Evolutionary conservation across 2,113 vertebrate genomes (phyloP).

Genomic region (Saguinus midas): DNA sequence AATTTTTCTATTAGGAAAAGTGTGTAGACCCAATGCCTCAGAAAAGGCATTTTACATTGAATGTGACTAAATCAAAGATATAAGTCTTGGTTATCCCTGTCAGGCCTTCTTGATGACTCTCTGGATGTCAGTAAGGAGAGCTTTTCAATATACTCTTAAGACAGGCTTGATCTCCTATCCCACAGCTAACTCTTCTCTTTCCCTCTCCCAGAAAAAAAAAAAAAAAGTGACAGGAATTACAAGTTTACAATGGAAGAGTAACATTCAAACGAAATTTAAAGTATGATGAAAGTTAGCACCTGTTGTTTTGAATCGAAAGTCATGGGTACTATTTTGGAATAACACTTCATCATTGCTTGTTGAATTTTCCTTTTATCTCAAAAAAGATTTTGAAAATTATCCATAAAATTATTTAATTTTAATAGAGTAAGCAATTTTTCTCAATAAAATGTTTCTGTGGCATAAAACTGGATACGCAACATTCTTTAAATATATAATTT

Average conservation of each 20-base stretch:
- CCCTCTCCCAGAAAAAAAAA: neutral
- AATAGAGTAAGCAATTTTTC: slow-evolving; percentile 38
- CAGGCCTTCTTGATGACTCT: neutral
- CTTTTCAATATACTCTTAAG: neutral
- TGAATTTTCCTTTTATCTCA: neutral
- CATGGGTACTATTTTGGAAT: neutral
- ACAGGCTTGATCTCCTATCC: neutral
- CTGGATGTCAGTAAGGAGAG: neutral
- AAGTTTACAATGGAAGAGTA: neutral
- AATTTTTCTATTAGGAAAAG: neutral
- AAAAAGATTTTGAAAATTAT: slow-evolving; percentile 6
- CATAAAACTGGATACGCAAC: slow-evolving; percentile 15
- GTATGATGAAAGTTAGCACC: slow-evolving; percentile 31
- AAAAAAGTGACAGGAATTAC: neutral
- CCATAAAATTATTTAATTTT: slow-evolving; percentile 44
- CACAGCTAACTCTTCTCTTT: neutral
- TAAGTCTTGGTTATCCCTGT: neutral
- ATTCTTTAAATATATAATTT: slow-evolving; percentile 58
- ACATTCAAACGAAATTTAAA: slow-evolving; percentile 26
- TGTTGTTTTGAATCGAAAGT: slow-evolving; percentile 9
- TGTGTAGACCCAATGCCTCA: neutral
- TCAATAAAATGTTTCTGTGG: slow-evolving; percentile 36
- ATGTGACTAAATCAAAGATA: neutral
- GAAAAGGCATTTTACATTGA: neutral
- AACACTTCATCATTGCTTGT: neutral